Conservation (phyloP, 2,888 invertebrate species). For the Ormyrus pomaceus region DNA sequence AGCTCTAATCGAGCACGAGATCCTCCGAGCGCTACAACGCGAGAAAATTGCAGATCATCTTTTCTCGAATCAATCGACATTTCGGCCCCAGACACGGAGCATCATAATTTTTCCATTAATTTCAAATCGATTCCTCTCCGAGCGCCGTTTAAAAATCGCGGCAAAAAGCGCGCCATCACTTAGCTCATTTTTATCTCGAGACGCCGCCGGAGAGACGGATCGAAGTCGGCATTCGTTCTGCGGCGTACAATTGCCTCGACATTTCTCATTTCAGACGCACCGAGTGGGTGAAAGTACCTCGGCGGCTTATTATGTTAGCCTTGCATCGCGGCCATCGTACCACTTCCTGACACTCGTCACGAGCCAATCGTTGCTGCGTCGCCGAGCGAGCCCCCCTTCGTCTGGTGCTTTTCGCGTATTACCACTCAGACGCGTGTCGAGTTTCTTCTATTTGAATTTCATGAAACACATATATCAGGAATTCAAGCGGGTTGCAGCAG, state of each 20-base stretch:
- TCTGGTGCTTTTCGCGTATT: conserved; percentile 51
- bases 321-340: conserved; percentile 71
- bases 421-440: conserved; percentile 20
- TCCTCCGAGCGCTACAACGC: conserved; percentile 4
- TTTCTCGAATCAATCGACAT: conserved; percentile 12
- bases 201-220: conserved; percentile 14
- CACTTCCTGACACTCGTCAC: conserved; percentile 46
- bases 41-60: conserved; percentile 23
- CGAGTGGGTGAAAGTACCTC: conserved; percentile 67
- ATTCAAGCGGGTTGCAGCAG: conserved; percentile 3
- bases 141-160: not conserved
- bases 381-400: not conserved
- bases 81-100: not conserved
- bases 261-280: conserved; percentile 38
- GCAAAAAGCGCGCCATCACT: not conserved
- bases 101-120: conserved; percentile 32
- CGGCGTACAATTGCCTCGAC: conserved; percentile 28
- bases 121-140: conserved; percentile 12
- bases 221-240: conserved; percentile 34
- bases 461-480: conserved; percentile 37
- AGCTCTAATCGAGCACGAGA: not conserved
- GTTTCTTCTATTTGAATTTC: conserved; percentile 49
- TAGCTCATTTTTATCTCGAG: conserved; percentile 22
- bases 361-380: conserved; percentile 14
- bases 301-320: conserved; percentile 69